These are phyloP conservation scores for Proisotoma minuta DNA, from an alignment of 2,888 invertebrate species.

Conservation along the genomic window DNA sequence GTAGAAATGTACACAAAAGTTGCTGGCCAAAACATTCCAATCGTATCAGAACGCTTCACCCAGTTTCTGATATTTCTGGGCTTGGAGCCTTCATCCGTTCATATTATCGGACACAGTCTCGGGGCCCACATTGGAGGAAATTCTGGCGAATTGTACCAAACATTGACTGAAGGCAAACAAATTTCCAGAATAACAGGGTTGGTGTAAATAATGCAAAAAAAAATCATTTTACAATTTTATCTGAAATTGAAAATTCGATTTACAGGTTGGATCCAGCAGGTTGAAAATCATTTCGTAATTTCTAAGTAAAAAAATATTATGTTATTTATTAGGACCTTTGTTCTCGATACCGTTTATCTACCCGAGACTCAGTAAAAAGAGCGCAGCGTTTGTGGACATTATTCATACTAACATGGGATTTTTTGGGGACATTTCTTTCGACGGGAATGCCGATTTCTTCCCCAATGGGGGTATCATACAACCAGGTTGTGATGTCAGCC, in stretches of 20 bases:
- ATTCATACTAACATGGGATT: conserved; percentile 28
- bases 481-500: not conserved
- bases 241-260: too few species aligned
- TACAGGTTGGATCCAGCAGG: conserved; percentile 32
- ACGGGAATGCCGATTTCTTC: conserved; percentile 37
- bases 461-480: conserved; percentile 25
- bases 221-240: too few species aligned
- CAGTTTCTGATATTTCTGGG: not conserved
- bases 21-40: not conserved
- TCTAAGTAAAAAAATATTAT: too few species aligned
- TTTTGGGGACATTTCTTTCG: conserved; percentile 25
- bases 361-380: conserved; percentile 58
- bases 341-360: conserved; percentile 31
- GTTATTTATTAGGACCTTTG: too few species aligned
- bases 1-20: conserved; percentile 4
- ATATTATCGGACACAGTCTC: not conserved
- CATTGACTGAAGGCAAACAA: not conserved
- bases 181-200: not conserved
- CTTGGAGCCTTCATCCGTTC: not conserved
- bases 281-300: too few species aligned
- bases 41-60: not conserved
- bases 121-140: not conserved
- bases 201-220: too few species aligned
- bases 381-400: conserved; percentile 70
- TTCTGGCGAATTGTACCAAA: not conserved